Percentiles rank a stretch among this genome's conserved stretches.
These are phyloP conservation scores for Antheraea pernyi DNA, from an alignment of 1,140 invertebrate genomes.

Conservation along the genomic window DNA sequence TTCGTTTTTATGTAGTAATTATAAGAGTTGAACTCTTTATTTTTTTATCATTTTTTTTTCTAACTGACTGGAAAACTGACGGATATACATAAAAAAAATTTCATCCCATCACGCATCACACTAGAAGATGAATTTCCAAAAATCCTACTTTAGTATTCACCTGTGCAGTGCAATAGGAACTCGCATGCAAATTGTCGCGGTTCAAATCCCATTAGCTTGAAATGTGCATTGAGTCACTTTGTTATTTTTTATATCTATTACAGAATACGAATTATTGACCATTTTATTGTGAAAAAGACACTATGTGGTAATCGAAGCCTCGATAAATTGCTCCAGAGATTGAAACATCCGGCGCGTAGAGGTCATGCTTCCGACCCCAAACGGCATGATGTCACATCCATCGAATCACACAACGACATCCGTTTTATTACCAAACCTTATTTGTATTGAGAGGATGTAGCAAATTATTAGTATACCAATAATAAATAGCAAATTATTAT, in stretches of 20 bases:
- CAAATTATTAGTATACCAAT: conserved; percentile 15
- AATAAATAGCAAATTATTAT: conserved; percentile 9
- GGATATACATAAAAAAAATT: no score
- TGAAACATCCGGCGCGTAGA: conserved; percentile 14
- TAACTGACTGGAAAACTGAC: no score
- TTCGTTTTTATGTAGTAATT: no score
- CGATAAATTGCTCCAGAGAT: conserved; percentile 8
- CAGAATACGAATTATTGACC: background rate
- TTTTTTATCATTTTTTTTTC: no score
- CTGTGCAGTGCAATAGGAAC: no score
- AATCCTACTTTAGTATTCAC: no score
- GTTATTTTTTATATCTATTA: background rate
- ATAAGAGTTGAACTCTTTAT: no score
- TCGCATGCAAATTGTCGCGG: no score
- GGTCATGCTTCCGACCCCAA: conserved; percentile 15
- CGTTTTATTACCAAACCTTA: background rate
- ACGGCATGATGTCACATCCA: conserved; percentile 11
- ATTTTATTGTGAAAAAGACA: background rate
- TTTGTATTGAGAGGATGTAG: conserved; percentile 1
- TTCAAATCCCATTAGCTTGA: no score
- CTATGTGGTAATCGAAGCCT: conserved; percentile 12
- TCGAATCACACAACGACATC: background rate
- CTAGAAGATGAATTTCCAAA: no score
- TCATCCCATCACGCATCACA: no score
- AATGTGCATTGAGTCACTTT: no score